Base-by-base conservation (phyloP, 2,113 vertebrate species). In the Cnemophilus loriae region DNA sequence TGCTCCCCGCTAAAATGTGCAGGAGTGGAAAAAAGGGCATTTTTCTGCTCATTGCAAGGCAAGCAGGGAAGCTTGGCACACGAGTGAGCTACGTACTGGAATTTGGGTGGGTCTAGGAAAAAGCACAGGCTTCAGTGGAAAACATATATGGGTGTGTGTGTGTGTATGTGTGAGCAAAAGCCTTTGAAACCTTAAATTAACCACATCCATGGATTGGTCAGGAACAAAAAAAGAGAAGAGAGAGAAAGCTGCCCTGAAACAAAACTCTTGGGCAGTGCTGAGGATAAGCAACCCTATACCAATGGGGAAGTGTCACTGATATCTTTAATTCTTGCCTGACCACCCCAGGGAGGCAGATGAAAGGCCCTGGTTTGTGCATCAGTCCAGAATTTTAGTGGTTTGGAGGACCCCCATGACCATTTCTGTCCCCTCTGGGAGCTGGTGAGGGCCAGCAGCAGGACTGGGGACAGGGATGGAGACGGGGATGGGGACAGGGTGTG, bases 31-130 rank as follows among this genome's bases (percentile, higher is more conserved):
- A 91, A 96, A 95, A 84, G 68, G 85, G 84, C 89, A 90, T 95
- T 95, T 95, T 93, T 96, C 97, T 96, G 90, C 87, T 96, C 69
- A 42, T 47, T 96, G 86, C 67, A 70, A 21, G 64, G 87, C 95
- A 84, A 95, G 35, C 24, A 95, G 92, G 76, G 93, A 89, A 97
- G 93, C 82, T 97, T 98, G 98, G 98, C 98, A 83, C 21, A 47
- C 7, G 20, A 93, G 59, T 24, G 71, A 97, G 84, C 76, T 90
- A 56, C 81, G 96, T 93, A 85, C 96, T 97, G 98, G 97, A 98
- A 98, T 98, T 78, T 46, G 97, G 97, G 98, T 97, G 97, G 97
- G 97, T 98, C 98, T 97, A 97, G 97, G 97, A 98, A 98, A 98
- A 98, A 98, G 95, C 92, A 96, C 94, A 95, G 97, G 91, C 97